These are phyloP conservation scores for Aplysina aerophoba DNA, from an alignment of 37 sponge, comb jelly and placozoan species.

Conservation along the genomic window DNA sequence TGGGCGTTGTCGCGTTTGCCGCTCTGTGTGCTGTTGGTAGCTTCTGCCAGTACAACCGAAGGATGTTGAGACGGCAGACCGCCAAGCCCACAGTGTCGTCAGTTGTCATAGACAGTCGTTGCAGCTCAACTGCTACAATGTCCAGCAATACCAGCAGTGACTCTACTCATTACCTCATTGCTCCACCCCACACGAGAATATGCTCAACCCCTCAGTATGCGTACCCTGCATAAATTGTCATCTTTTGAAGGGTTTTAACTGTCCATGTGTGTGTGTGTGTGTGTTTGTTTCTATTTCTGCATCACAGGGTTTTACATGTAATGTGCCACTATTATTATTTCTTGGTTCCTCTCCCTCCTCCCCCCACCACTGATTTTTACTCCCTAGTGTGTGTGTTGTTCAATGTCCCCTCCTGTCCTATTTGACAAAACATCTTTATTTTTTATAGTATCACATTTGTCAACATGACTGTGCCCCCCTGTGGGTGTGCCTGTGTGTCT, in stretches of 20 bases:
- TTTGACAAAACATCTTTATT: too few relatives aligned
- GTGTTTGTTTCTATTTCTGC: neutral
- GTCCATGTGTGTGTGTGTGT: neutral
- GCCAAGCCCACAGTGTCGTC: neutral
- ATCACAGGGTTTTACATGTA: neutral
- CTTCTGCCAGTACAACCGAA: constrained; percentile 32
- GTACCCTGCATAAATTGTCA: too few relatives aligned
- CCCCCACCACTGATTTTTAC: too few relatives aligned
- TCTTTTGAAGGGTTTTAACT: too few relatives aligned
- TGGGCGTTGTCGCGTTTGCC: constrained; percentile 65
- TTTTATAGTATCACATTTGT: too few relatives aligned
- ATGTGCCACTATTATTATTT: too few relatives aligned
- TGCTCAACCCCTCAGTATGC: neutral
- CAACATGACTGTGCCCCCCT: too few relatives aligned
- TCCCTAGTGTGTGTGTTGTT: too few relatives aligned
- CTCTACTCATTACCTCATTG: neutral
- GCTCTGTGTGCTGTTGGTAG: constrained; percentile 48
- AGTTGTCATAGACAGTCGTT: neutral
- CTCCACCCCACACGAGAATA: neutral
- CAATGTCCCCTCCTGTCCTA: too few relatives aligned
- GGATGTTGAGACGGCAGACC: too few relatives aligned
- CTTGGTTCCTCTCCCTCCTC: too few relatives aligned
- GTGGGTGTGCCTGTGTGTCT: too few relatives aligned
- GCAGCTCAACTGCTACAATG: neutral
- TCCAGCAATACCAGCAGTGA: neutral